These are phyloP conservation scores for Campylomormyrus tamandua DNA, from an alignment of 2,113 vertebrate genomes.

Conservation along the genomic window DNA sequence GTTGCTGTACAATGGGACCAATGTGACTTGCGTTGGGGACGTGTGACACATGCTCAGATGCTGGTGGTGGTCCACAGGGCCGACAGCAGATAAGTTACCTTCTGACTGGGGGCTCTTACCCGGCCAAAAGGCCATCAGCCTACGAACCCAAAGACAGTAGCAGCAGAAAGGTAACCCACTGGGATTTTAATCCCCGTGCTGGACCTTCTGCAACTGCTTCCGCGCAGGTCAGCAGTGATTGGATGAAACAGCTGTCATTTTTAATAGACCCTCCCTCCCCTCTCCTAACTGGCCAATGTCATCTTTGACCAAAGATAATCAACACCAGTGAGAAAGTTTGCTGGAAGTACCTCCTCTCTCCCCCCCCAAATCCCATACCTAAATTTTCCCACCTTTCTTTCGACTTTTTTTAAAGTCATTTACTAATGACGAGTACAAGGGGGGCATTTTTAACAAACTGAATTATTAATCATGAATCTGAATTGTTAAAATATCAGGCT, in stretches of 20 bases:
- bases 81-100: background rate
- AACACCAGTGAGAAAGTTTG: conserved; percentile 45
- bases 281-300: background rate
- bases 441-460: conserved; percentile 40
- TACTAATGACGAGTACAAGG: conserved; percentile 29
- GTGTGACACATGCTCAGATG: background rate
- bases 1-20: background rate
- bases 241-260: conserved; percentile 55
- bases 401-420: conserved; percentile 16
- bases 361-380: background rate
- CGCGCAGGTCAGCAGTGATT: conserved; percentile 35
- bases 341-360: background rate
- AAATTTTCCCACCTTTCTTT: conserved; percentile 4
- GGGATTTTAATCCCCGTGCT: background rate
- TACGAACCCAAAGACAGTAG: background rate
- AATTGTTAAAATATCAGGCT: conserved; percentile 36
- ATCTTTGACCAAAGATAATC: conserved; percentile 44
- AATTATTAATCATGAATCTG: conserved; percentile 42
- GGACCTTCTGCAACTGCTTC: background rate
- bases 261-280: conserved; percentile 41
- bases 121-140: background rate
- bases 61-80: background rate
- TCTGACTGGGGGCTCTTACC: background rate
- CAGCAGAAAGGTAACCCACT: background rate
- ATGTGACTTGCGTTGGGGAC: background rate